Conservation (phyloP, 2,888 invertebrate species). For the Antheraea assamensis region DNA sequence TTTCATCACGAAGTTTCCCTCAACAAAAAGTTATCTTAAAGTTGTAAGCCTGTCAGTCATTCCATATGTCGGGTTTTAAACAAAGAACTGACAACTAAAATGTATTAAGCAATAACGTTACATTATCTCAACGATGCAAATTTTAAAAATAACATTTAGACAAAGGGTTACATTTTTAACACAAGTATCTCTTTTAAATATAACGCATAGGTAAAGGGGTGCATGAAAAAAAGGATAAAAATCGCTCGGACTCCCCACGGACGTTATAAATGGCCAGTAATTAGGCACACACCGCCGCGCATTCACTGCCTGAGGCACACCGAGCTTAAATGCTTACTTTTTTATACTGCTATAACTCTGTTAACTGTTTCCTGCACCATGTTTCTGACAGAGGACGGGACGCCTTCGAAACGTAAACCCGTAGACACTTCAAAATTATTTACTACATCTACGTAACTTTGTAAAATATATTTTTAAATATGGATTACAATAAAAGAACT, state of each 20-base stretch:
- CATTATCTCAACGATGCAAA: neutral
- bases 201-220: constrained; percentile 53
- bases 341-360: neutral
- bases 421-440: neutral
- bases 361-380: neutral
- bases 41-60: no score
- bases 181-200: constrained; percentile 60
- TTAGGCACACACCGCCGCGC: constrained; percentile 61
- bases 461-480: no score
- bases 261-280: constrained; percentile 76
- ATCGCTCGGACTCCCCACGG: constrained; percentile 64
- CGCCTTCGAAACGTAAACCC: neutral
- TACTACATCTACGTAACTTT: neutral
- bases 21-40: no score
- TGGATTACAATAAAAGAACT: no score
- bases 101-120: no score
- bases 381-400: neutral
- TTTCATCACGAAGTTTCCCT: no score
- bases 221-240: constrained; percentile 47
- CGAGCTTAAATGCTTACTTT: constrained; percentile 24
- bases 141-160: constrained; percentile 20
- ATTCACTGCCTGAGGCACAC: constrained; percentile 40
- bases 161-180: constrained; percentile 44
- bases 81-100: no score
- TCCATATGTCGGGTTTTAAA: no score